Evolutionary conservation across 2,797 vertebrate genomes (phyloP).

Genomic region (Alcedo atthis): DNA sequence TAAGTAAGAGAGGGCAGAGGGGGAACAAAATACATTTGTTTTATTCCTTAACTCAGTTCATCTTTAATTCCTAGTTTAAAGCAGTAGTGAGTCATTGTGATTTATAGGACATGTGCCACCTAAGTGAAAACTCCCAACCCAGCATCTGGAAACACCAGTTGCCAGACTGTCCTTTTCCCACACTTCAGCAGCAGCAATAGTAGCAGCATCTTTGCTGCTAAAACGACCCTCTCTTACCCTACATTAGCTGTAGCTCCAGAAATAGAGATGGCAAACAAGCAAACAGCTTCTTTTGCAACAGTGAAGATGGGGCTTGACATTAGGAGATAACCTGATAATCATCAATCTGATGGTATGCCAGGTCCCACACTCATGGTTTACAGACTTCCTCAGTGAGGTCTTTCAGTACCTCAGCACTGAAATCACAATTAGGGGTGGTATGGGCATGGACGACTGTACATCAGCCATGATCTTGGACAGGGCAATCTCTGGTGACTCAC

Average conservation of each 20-base stretch:
- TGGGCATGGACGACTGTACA: background rate
- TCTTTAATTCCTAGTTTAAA: background rate
- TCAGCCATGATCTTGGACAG: background rate
- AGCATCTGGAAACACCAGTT: background rate
- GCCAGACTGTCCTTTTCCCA: background rate
- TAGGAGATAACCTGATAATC: background rate
- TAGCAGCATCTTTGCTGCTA: background rate
- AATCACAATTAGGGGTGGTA: background rate
- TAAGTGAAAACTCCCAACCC: background rate
- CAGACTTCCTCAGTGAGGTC: background rate
- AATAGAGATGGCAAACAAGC: background rate
- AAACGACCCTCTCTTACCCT: background rate
- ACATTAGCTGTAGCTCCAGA: background rate
- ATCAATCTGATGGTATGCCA: background rate
- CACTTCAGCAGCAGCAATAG: background rate
- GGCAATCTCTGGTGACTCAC: background rate
- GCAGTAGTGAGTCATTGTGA: background rate
- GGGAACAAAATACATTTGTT: background rate
- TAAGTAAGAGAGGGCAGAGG: background rate
- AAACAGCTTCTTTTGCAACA: background rate
- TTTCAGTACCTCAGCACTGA: background rate
- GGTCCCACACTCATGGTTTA: background rate
- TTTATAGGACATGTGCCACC: background rate
- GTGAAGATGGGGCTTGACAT: background rate
- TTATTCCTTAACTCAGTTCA: background rate